Evolutionary conservation across 2,888 invertebrate genomes (phyloP).

Genomic region (Dioctria rufipes): DNA sequence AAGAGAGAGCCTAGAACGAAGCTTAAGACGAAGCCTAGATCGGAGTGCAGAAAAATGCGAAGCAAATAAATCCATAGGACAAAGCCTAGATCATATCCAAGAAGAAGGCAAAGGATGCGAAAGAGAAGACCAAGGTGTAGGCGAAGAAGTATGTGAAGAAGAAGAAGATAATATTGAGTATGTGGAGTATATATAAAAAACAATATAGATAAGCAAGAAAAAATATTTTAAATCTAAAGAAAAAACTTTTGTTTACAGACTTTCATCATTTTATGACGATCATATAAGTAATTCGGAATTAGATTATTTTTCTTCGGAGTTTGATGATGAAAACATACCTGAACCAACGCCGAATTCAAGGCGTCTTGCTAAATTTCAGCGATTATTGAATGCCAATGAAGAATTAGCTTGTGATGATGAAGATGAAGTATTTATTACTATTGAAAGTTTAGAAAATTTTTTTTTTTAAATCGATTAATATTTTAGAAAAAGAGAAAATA

Average conservation of each 20-base stretch:
- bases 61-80: no score
- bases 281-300: conserved; percentile 49
- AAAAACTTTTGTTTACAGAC: not conserved
- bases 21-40: no score
- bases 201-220: not conserved
- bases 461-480: not conserved
- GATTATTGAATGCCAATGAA: conserved; percentile 20
- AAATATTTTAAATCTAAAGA: not conserved
- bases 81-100: no score
- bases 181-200: not conserved
- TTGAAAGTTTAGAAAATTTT: no score
- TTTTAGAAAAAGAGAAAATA: conserved; percentile 17
- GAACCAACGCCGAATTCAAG: conserved; percentile 40
- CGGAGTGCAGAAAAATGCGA: no score
- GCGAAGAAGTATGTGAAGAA: not conserved
- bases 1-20: no score
- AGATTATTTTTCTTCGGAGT: conserved; percentile 54
- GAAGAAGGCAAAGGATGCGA: no score
- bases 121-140: no score
- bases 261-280: conserved; percentile 52
- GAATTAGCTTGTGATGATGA: conserved; percentile 4
- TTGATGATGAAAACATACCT: conserved; percentile 23
- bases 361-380: conserved; percentile 20
- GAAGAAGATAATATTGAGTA: not conserved
- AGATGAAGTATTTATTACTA: not conserved